A percentile compares a stretch with the other conserved stretches of the same genome.
Conservation (phyloP, 1,140 invertebrate genomes). For the Nymphalis io region DNA sequence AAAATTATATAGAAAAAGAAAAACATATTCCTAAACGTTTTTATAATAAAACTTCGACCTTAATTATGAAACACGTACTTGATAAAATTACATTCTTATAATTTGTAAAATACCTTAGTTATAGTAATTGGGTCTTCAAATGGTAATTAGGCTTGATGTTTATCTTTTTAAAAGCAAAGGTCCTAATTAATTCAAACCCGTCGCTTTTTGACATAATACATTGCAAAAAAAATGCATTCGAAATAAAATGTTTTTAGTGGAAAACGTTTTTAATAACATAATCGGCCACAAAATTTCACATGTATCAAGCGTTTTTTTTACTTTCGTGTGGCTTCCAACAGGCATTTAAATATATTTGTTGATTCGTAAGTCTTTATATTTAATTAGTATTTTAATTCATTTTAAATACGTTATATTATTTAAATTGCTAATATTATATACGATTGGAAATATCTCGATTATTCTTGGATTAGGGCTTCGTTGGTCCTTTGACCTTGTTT, state of each 20-base stretch:
- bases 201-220: not conserved
- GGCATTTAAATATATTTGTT: too few species aligned
- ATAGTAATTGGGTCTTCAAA: slow-evolving; percentile 21
- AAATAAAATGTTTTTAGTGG: not conserved
- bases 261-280: not conserved
- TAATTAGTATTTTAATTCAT: too few species aligned
- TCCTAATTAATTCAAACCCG: slow-evolving; percentile 16
- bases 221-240: not conserved
- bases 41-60: not conserved
- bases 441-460: too few species aligned
- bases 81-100: slow-evolving; percentile 6
- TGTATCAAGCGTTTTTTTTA: too few species aligned
- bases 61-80: not conserved
- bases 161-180: slow-evolving; percentile 19
- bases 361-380: too few species aligned
- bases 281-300: too few species aligned
- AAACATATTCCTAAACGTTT: not conserved
- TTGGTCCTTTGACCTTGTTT: too few species aligned
- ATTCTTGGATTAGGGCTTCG: too few species aligned
- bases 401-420: too few species aligned
- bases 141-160: slow-evolving; percentile 17
- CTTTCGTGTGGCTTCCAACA: too few species aligned
- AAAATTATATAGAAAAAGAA: not conserved
- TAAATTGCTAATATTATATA: too few species aligned
- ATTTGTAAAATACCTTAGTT: slow-evolving; percentile 8